Base-by-base conservation (phyloP, 2,888 invertebrate genomes). In the Hedya salicella region DNA sequence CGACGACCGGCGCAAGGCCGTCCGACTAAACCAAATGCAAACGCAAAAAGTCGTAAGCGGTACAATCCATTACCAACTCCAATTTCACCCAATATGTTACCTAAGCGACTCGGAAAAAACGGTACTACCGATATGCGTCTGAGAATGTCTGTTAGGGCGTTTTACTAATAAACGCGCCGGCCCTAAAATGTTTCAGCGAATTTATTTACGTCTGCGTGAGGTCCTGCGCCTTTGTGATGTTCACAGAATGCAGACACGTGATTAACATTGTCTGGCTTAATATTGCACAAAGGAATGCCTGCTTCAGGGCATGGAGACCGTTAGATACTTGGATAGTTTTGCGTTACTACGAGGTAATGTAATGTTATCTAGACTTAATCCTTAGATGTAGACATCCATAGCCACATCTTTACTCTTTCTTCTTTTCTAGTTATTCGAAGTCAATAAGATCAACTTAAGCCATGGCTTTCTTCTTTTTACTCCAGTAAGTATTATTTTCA, bases 1-100 rank as follows among this genome's bases (percentile, higher is more conserved):
- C 77, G 77, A 65, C 73, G 76, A 75, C 76, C 76, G 77, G 70
- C 65, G 72, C 79, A 76, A 76, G 77, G 75, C 74, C 75, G 71
- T 48, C 60, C 70, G 70, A 71, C 70, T 70, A 71, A 75, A 71
- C 68, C 69, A 1, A 17, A 14, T 1, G 16, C 32, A 14, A 57
- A 46, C 9, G 8, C 19, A 0, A n/a, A 56, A 56, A 1, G 57
- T 25, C 57, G 16, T 46, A 57, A 32, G n/a, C 57, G 57, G 32
- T 32, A 32, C 16, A 1, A 32, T 19, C n/a, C 25, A 25, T 25
- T 5, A 25, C 0, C n/a, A 32, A 13, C 25, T 1, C 21, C n/a
- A 25, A 21, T 14, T 46, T 25, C 6, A 25, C 25, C 25, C 25
- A 5, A 48, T 21, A 48, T 21, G 4, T 48, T 5, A 48, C 48